A percentile compares a stretch with the other conserved stretches of the same genome.
Evolutionary conservation across 1,140 invertebrate genomes (phyloP).

Genomic region (Rhysida immarginata): DNA sequence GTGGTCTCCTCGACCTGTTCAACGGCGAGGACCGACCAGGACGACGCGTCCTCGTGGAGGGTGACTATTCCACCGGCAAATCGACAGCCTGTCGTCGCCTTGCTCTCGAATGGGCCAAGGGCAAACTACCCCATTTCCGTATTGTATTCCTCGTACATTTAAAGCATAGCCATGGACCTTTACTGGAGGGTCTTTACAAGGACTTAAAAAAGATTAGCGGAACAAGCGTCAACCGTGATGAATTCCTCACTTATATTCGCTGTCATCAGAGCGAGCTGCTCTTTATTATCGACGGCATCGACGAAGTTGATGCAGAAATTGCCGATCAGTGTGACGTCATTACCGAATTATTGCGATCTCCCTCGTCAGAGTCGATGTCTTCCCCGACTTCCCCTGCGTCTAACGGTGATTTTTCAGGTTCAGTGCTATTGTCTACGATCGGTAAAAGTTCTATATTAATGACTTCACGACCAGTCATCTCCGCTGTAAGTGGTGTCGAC

Average conservation of each 20-base stretch:
- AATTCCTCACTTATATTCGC: not conserved
- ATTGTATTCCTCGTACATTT: slow-evolving; percentile 1
- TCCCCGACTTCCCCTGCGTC: too few species aligned
- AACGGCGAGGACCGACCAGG: not conserved
- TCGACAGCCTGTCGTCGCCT: not conserved
- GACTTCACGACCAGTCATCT: not conserved
- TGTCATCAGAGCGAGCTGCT: not conserved
- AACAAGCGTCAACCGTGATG: not conserved
- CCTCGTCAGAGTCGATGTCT: too few species aligned
- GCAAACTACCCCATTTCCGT: not conserved
- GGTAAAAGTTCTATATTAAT: not conserved
- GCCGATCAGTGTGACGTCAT: not conserved
- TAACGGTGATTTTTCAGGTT: not conserved
- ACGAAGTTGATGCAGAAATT: not conserved
- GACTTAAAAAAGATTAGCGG: slow-evolving; percentile 2
- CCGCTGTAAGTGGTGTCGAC: not conserved
- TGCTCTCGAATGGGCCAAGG: not conserved
- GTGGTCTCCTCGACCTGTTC: not conserved
- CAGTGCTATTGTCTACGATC: not conserved
- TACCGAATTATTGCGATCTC: not conserved
- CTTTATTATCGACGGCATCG: not conserved
- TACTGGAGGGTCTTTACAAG: not conserved
- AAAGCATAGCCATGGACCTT: not conserved
- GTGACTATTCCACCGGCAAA: not conserved
- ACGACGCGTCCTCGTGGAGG: not conserved